These are phyloP conservation scores for Ellobium chinense DNA, from an alignment of 2,888 invertebrate species.

Conservation along the genomic window DNA sequence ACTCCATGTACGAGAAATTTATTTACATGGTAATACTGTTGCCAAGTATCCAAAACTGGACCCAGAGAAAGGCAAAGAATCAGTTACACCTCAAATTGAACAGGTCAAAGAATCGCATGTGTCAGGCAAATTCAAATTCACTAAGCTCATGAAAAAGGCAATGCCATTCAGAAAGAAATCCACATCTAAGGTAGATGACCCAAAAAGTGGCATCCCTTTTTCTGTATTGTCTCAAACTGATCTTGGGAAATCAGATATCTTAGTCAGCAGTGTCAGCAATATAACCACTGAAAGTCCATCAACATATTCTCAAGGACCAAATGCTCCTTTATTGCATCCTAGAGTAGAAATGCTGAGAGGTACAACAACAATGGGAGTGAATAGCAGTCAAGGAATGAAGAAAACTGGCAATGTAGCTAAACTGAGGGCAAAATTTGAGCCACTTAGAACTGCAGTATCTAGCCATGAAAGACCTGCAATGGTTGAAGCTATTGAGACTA, in stretches of 20 bases:
- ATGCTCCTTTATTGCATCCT: background rate
- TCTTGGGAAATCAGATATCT: background rate
- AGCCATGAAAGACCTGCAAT: background rate
- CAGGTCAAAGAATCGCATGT: background rate
- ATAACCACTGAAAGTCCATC: background rate
- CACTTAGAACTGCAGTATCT: background rate
- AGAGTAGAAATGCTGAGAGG: background rate
- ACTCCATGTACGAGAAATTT: background rate
- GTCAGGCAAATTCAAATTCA: background rate
- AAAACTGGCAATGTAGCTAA: background rate
- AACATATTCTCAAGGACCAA: background rate
- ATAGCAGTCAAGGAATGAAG: background rate
- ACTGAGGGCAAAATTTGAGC: slow-evolving; percentile 14
- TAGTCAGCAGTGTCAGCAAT: background rate
- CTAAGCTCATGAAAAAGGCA: slow-evolving; percentile 16
- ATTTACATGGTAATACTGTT: background rate
- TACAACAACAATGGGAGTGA: background rate
- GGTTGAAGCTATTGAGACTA: background rate
- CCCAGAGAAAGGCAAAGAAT: background rate
- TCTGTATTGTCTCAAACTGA: background rate
- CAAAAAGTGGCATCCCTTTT: background rate
- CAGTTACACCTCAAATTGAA: background rate
- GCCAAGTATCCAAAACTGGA: background rate
- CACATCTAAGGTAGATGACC: background rate
- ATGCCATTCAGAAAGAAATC: slow-evolving; percentile 3